Conservation (phyloP, 2,797 vertebrate genomes). For the Coilia nasus region DNA sequence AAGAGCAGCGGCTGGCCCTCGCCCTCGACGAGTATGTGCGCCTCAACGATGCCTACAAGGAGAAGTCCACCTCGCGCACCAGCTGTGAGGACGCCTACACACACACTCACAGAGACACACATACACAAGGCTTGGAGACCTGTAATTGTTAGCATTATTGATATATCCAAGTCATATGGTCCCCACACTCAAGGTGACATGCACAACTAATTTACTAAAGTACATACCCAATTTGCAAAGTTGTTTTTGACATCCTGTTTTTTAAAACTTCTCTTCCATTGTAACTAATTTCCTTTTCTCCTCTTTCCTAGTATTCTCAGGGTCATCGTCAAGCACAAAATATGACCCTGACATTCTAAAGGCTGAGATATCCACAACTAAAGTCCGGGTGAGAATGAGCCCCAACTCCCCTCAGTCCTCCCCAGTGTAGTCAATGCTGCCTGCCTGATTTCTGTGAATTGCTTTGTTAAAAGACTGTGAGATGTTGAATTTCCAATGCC, state of each 20-base stretch:
- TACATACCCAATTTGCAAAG: neutral
- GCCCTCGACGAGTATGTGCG: slow-evolving; percentile 81
- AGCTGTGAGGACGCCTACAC: slow-evolving; percentile 74
- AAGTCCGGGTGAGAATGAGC: slow-evolving; percentile 76
- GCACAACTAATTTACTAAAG: neutral
- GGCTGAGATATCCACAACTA: slow-evolving; percentile 84
- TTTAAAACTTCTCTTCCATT: neutral
- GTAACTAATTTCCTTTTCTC: neutral
- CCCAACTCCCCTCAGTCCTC: neutral
- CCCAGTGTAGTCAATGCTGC: no score
- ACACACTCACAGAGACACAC: neutral
- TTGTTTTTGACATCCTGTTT: neutral
- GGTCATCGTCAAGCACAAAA: slow-evolving; percentile 84
- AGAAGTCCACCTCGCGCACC: slow-evolving; percentile 80
- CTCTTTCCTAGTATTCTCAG: slow-evolving; percentile 75
- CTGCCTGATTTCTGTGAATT: neutral
- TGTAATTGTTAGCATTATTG: neutral
- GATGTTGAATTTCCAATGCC: slow-evolving; percentile 39
- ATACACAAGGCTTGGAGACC: neutral
- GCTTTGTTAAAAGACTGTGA: neutral
- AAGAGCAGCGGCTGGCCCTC: slow-evolving; percentile 80
- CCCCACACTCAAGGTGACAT: neutral
- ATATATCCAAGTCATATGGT: neutral
- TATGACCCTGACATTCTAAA: slow-evolving; percentile 86
- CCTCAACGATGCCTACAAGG: slow-evolving; percentile 80